Conservation (phyloP, 2,888 invertebrate species). For the Notodonta ziczac region DNA sequence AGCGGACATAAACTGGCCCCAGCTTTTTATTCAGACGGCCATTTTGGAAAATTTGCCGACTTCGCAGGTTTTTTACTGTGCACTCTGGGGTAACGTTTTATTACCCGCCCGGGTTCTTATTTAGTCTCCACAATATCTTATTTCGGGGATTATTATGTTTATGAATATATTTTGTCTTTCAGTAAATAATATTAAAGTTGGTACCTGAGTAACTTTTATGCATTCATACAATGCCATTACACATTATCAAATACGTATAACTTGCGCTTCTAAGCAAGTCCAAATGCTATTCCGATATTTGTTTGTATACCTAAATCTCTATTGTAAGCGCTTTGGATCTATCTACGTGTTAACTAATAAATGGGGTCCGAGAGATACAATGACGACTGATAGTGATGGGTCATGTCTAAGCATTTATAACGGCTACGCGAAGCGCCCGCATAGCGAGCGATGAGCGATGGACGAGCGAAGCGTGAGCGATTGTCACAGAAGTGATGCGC, state of each 20-base stretch:
- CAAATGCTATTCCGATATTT: neutral
- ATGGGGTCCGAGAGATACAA: neutral
- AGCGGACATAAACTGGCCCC: constrained; percentile 50
- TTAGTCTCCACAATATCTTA: constrained; percentile 22
- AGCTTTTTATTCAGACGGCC: constrained; percentile 53
- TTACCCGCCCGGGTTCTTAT: constrained; percentile 31
- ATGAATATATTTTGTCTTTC: too few species aligned
- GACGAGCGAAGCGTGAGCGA: constrained; percentile 68
- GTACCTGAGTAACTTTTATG: too few species aligned
- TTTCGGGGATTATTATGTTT: constrained; percentile 13
- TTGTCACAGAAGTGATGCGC: constrained; percentile 82
- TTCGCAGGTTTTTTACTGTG: constrained; percentile 55
- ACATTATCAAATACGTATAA: too few species aligned
- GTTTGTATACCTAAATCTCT: neutral
- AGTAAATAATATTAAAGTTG: too few species aligned
- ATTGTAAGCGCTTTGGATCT: neutral
- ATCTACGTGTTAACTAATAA: constrained; percentile 1
- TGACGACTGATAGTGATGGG: constrained; percentile 6
- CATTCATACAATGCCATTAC: too few species aligned
- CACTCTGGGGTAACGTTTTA: constrained; percentile 51
- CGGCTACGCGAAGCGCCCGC: constrained; percentile 10
- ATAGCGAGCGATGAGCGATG: constrained; percentile 42
- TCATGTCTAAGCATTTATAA: constrained; percentile 2
- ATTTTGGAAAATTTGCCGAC: constrained; percentile 51
- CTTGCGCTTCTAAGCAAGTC: neutral